Base-by-base conservation (phyloP, 1,140 invertebrate genomes). In the Neelides sp. region DNA sequence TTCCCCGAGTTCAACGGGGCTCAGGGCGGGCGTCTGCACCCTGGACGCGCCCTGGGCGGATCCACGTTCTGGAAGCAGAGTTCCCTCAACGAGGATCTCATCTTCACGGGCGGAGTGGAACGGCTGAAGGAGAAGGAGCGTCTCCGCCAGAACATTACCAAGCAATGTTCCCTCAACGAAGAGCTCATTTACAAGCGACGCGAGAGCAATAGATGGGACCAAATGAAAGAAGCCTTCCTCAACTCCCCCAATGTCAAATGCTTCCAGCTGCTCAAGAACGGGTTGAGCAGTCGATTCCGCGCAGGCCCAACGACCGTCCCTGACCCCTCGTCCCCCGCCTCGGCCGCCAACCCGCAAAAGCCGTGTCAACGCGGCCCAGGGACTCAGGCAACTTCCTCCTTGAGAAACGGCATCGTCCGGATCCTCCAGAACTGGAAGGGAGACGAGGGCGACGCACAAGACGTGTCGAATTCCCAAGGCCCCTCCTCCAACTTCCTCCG, bases 21-120 rank as follows among this genome's bases (percentile, higher is more conserved):
- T 75, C 54, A 75, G 75, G 68, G 65, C 70, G 47, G 58, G 55
- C 69, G 20, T 72, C 71, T 45, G 71, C 28, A 73, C 52, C 74
- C 75, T 20, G 75, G 73, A 32, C 78, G 20, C 24, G 12, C 1
- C 7, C 12, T 15, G 3, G 13, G 36, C 0, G 48, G 48, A 1
- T 49, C 57, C 5, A 28, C 51, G 3, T 52, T 87, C 13, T 75
- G 83, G 47, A 90, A 91, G 62, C 87, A 91, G 63, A 82, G 79
- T 50, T 90, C 85, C 1, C 73, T 91, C 52, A 90, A 90, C 64
- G 87, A 91, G 65, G 85, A 90, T 63, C 69, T 89, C 4, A 87
- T 90, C 78, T 65, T 59, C 47, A 85, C 82, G 1, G 76, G 76
- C 13, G n/a, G n/a, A n/a, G n/a, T n/a, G n/a, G 85, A 89, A 61